Conservation (phyloP, 2,797 vertebrate species). For the Megaceryle alcyon region DNA sequence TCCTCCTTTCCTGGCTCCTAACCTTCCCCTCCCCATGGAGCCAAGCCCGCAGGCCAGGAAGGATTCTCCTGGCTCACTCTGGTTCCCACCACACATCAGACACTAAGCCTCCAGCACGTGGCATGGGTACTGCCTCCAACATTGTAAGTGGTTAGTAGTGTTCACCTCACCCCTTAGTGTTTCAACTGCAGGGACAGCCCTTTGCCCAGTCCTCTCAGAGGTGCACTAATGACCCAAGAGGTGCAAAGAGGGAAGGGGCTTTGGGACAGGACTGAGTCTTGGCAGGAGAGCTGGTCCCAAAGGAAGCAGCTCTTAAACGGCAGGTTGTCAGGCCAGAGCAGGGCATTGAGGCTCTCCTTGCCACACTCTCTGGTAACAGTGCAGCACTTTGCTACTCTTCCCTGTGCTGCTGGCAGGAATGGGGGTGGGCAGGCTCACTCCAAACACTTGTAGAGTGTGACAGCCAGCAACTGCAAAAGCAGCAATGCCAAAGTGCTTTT, state of each 20-base stretch:
- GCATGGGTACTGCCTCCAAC: background rate
- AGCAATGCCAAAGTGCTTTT: slow-evolving; percentile 48
- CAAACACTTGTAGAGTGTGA: background rate
- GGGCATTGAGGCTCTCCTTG: background rate
- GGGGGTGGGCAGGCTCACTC: background rate
- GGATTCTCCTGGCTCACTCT: background rate
- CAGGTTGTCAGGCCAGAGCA: background rate
- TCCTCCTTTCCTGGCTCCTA: background rate
- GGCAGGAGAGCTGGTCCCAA: background rate
- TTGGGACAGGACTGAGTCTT: background rate
- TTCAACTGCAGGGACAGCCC: background rate
- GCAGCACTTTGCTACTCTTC: background rate
- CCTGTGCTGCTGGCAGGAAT: background rate
- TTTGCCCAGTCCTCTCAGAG: background rate
- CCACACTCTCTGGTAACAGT: background rate
- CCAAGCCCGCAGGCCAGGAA: background rate
- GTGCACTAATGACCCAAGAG: background rate
- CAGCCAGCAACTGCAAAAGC: background rate
- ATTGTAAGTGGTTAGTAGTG: background rate
- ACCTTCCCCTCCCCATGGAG: background rate
- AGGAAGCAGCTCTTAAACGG: background rate
- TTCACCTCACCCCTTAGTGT: slow-evolving; percentile 7
- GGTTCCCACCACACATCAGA: background rate
- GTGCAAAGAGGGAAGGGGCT: background rate
- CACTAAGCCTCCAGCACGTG: background rate